Conservation (phyloP, 2,797 vertebrate genomes). For the Thripadectes ignobilis region DNA sequence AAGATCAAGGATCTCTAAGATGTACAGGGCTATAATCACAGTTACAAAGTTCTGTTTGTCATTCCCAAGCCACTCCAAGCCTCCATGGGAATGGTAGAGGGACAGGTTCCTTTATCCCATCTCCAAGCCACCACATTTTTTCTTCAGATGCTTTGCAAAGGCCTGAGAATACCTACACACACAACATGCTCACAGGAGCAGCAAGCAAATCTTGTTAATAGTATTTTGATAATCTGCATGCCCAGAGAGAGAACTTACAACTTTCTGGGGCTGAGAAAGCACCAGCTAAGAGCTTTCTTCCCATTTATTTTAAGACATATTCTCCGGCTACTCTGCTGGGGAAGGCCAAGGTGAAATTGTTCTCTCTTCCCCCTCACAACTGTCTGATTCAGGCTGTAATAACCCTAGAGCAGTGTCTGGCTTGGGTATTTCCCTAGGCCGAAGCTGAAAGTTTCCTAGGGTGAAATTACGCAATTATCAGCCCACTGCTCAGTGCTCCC, state of each 20-base stretch:
- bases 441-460: neutral
- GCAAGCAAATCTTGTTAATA: constrained; percentile 20
- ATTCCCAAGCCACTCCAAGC: neutral
- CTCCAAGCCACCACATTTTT: neutral
- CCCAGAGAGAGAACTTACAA: neutral
- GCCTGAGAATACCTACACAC: neutral
- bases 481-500: neutral
- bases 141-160: neutral
- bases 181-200: neutral
- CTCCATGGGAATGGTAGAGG: neutral
- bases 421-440: neutral
- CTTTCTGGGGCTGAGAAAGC: neutral
- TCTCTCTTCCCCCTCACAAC: neutral
- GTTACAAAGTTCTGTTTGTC: neutral
- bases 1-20: neutral
- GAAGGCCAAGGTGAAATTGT: neutral
- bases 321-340: neutral
- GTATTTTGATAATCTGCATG: neutral
- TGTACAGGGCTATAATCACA: neutral
- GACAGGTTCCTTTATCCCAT: neutral
- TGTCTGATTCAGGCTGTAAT: neutral
- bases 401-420: neutral
- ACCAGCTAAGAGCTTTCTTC: neutral
- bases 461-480: neutral
- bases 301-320: neutral